Percentiles rank a stretch among this genome's conserved stretches.
These are phyloP conservation scores for Phycodurus eques DNA, from an alignment of 2,113 vertebrate genomes.

Conservation along the genomic window DNA sequence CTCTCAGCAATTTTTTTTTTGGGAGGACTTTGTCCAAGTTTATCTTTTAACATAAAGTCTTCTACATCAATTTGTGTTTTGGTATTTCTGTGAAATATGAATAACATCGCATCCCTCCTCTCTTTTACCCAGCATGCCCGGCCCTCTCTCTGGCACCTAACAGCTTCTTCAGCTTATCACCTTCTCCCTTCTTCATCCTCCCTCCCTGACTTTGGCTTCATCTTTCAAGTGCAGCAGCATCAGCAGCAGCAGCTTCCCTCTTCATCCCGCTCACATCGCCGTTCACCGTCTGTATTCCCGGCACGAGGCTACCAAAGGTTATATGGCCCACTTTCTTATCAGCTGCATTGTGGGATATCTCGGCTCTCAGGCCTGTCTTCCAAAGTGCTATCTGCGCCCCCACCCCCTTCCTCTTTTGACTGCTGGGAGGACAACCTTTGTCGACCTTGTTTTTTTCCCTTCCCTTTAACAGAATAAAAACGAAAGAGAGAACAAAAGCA, in stretches of 20 bases:
- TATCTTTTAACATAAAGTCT: constrained; percentile 1
- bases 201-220: constrained; percentile 70
- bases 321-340: constrained; percentile 82
- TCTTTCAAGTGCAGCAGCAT: constrained; percentile 58
- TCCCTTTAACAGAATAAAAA: constrained; percentile 66
- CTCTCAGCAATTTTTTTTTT: not conserved
- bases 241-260: constrained; percentile 40
- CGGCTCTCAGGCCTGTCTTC: constrained; percentile 63
- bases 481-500: constrained; percentile 61
- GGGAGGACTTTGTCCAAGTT: not conserved
- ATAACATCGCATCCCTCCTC: constrained; percentile 15
- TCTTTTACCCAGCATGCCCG: constrained; percentile 30
- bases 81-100: constrained; percentile 21
- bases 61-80: constrained; percentile 13
- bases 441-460: constrained; percentile 69
- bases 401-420: constrained; percentile 64
- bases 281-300: constrained; percentile 75
- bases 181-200: constrained; percentile 42
- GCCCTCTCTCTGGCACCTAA: constrained; percentile 47
- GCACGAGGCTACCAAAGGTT: constrained; percentile 76
- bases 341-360: constrained; percentile 80
- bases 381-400: constrained; percentile 65
- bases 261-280: constrained; percentile 48
- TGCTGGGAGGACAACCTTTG: constrained; percentile 61
- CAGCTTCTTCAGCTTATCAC: constrained; percentile 72